A percentile compares a stretch with the other conserved stretches of the same genome.
phyloP scores from a whole-genome alignment of 2,888 invertebrate species.

The Drosophila leonis region DNA sequence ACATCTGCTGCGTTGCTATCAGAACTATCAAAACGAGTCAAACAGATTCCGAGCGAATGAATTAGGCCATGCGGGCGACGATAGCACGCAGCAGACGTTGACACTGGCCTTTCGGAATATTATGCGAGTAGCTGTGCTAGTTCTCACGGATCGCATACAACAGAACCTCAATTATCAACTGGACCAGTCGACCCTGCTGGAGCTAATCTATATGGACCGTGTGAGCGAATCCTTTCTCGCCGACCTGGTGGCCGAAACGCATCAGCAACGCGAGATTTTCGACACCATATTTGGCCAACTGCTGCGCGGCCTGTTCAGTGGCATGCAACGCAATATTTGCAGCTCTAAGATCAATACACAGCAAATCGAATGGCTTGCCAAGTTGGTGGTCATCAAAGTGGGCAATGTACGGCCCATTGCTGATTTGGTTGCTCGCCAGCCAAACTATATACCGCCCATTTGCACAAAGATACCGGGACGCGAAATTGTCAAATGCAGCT shows the following conservation, averaged over 20 bases:
- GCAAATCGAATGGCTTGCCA: constrained; percentile 91
- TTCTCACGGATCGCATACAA: constrained; percentile 81
- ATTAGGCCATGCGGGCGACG: not conserved
- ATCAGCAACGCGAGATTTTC: constrained; percentile 84
- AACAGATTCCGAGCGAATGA: constrained; percentile 3
- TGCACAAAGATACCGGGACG: constrained; percentile 92
- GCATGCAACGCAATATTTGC: constrained; percentile 85
- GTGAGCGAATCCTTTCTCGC: constrained; percentile 88
- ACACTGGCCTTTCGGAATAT: constrained; percentile 61
- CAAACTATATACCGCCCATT: constrained; percentile 91
- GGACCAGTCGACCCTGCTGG: constrained; percentile 87
- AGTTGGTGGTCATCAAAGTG: constrained; percentile 92
- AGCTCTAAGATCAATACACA: constrained; percentile 86
- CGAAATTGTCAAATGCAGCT: constrained; percentile 94
- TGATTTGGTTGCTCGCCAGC: constrained; percentile 88
- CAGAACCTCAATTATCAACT: constrained; percentile 75
- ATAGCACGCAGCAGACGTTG: constrained; percentile 40
- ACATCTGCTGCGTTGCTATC: constrained; percentile 82
- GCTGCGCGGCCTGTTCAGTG: constrained; percentile 83
- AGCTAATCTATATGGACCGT: constrained; percentile 87
- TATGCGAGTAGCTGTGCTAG: constrained; percentile 75
- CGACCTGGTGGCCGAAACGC: constrained; percentile 87
- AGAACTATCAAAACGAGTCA: constrained; percentile 69
- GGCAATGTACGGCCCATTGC: constrained; percentile 92
- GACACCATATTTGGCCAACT: constrained; percentile 83